A percentile compares a stretch with the other conserved stretches of the same genome.
phyloP scores from a whole-genome alignment of 2,797 vertebrate species.

The Ispidina lecontei region DNA sequence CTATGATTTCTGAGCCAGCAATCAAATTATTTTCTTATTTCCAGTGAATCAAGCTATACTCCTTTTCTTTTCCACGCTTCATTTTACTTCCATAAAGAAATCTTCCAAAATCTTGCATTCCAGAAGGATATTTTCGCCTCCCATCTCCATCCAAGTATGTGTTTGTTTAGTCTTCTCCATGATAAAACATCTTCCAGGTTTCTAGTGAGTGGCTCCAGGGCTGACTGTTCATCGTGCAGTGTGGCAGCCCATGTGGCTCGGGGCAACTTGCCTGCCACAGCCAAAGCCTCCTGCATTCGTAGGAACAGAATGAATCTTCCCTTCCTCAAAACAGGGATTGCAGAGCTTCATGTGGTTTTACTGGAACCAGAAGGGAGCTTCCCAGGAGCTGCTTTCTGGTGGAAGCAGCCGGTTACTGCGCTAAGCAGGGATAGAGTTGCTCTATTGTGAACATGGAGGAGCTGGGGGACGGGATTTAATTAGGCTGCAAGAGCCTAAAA shows the following conservation, averaged over 20 bases:
- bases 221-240: not conserved
- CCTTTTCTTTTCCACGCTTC: not conserved
- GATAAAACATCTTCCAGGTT: not conserved
- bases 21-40: not conserved
- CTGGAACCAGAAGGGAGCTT: not conserved
- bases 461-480: conserved; percentile 38
- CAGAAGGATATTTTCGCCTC: not conserved
- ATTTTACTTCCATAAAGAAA: not conserved
- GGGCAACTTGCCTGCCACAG: not conserved
- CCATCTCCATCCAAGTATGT: rapidly evolving
- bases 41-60: not conserved
- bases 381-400: conserved; percentile 3
- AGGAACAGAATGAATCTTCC: not conserved
- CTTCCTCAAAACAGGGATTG: not conserved
- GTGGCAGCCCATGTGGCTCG: rapidly evolving
- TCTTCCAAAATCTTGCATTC: not conserved
- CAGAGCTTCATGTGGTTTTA: not conserved
- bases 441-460: conserved; percentile 12
- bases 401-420: not conserved
- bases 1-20: not conserved
- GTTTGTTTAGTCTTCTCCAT: not conserved
- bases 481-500: conserved; percentile 34
- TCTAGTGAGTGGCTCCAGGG: not conserved
- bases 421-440: not conserved
- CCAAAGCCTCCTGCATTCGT: not conserved